Percentiles rank a stretch among this genome's conserved stretches.
phyloP scores from a whole-genome alignment of 2,888 invertebrate genomes.

The Heliconius ismenius region DNA sequence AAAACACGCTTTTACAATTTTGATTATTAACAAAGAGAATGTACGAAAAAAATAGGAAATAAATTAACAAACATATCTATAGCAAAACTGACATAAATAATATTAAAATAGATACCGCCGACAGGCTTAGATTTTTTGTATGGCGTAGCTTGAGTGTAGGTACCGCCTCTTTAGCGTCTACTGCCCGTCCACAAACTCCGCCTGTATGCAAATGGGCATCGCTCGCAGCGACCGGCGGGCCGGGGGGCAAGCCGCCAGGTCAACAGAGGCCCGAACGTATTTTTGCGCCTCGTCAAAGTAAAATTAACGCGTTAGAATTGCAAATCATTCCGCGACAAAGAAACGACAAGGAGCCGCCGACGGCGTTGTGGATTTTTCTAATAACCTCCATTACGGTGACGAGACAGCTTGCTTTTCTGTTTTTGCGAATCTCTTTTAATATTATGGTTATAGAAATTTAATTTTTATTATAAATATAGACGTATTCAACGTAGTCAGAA shows the following conservation, averaged over 20 bases:
- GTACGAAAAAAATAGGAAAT: neutral
- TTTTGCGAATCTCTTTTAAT: constrained; percentile 23
- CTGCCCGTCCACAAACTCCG: constrained; percentile 66
- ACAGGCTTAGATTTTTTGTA: constrained; percentile 40
- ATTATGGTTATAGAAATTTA: constrained; percentile 15
- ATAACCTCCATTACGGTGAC: constrained; percentile 64
- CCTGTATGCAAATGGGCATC: constrained; percentile 74
- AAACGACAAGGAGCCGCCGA: constrained; percentile 69
- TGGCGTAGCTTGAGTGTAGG: constrained; percentile 38
- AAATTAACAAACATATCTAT: neutral
- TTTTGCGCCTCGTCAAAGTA: constrained; percentile 78
- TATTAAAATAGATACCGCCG: constrained; percentile 26
- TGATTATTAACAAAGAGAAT: neutral
- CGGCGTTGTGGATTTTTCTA: constrained; percentile 74
- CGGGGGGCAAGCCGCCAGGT: constrained; percentile 46
- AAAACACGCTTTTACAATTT: neutral
- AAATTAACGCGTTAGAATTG: constrained; percentile 80
- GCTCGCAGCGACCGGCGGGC: constrained; percentile 57
- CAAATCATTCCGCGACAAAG: constrained; percentile 77
- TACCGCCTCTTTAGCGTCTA: constrained; percentile 65
- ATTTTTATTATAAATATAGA: constrained; percentile 14
- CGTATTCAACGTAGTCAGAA: neutral
- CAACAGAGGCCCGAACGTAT: constrained; percentile 58
- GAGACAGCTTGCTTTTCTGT: constrained; percentile 33
- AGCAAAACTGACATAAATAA: neutral